Percentiles rank a stretch among this genome's conserved stretches.
Evolutionary conservation across 2,113 vertebrate genomes (phyloP).

Genomic region (Triplophysa tibetana): DNA sequence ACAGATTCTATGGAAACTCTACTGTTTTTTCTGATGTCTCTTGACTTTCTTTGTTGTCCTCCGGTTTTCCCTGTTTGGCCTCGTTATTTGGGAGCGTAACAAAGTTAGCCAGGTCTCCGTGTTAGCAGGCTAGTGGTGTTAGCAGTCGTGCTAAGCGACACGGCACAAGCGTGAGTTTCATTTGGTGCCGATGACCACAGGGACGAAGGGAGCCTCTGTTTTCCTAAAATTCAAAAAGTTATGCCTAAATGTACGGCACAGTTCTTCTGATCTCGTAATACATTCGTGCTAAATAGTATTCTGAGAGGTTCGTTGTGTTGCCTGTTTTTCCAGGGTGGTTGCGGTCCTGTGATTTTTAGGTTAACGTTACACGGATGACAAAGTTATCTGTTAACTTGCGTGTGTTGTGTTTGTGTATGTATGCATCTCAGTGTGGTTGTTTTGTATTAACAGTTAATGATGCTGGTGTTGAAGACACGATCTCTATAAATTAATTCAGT

Average conservation of each 20-base stretch:
- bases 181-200: neutral
- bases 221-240: neutral
- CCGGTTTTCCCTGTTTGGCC: constrained; percentile 16
- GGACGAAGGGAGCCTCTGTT: neutral
- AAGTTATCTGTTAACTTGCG: constrained; percentile 2
- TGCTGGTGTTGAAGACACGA: neutral
- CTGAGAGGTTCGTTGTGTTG: neutral
- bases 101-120: constrained; percentile 41
- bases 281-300: neutral
- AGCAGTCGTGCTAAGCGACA: constrained; percentile 27
- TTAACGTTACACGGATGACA: neutral
- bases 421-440: too few species aligned
- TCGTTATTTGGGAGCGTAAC: constrained; percentile 28
- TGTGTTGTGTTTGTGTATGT: too few species aligned
- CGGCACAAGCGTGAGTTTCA: constrained; percentile 21
- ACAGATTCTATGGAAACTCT: constrained; percentile 34
- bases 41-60: constrained; percentile 1
- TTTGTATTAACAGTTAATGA: neutral
- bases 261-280: neutral
- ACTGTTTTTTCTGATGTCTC: constrained; percentile 13
- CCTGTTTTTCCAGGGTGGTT: neutral
- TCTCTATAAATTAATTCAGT: neutral
- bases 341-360: neutral
- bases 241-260: neutral
- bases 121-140: constrained; percentile 53